Evolutionary conservation across 2,888 invertebrate species (phyloP).

Genomic region (Lydus trimaculatus): DNA sequence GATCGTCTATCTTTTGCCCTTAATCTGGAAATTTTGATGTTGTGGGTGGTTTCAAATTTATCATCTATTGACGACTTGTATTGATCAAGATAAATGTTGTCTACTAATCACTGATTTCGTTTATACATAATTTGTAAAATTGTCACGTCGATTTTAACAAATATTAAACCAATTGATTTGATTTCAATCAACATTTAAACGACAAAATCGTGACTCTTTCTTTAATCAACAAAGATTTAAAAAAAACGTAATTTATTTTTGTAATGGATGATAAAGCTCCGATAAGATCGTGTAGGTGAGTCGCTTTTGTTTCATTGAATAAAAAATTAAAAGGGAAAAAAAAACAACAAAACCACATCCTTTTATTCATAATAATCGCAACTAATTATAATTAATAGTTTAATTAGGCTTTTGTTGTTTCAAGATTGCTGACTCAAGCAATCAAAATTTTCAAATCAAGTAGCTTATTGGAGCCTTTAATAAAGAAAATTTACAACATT

Average conservation of each 20-base stretch:
- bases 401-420: not conserved
- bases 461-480: not conserved
- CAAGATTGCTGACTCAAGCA: not conserved
- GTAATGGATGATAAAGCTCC: not conserved
- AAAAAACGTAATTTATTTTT: not conserved
- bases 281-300: constrained; percentile 6
- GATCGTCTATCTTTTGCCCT: not conserved
- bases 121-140: constrained; percentile 3
- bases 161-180: not conserved
- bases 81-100: not conserved
- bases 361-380: not conserved
- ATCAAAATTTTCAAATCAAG: not conserved
- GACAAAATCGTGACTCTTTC: not conserved
- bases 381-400: not conserved
- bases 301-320: not conserved
- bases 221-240: not conserved
- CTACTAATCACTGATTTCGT: not conserved
- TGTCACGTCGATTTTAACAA: not conserved
- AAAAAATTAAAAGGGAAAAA: too few species aligned
- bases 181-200: not conserved
- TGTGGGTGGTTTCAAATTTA: constrained; percentile 5
- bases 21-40: not conserved
- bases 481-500: not conserved
- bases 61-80: not conserved
- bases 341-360: not conserved